Evolutionary conservation across 2,797 vertebrate species (phyloP).

Genomic region (Tenualosa thibaudeaui): DNA sequence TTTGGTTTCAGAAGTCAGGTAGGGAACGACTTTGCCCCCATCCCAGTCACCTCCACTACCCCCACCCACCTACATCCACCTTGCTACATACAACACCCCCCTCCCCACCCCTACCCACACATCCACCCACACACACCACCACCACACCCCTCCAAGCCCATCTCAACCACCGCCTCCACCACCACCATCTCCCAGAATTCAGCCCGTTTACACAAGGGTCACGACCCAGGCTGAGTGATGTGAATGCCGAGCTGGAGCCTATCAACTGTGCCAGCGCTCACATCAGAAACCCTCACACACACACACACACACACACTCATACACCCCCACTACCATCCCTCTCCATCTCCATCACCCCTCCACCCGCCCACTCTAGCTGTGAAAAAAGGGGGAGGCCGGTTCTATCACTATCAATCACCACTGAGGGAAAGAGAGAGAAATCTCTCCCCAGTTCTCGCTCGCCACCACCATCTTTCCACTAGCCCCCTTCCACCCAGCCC

Average conservation of each 20-base stretch:
- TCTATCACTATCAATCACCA: slow-evolving; percentile 68
- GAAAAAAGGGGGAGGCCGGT: slow-evolving; percentile 38
- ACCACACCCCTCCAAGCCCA: slow-evolving; percentile 46
- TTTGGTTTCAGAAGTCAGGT: slow-evolving; percentile 7
- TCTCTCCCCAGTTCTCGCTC: slow-evolving; percentile 23
- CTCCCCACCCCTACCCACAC: neutral
- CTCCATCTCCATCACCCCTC: neutral
- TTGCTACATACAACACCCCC: neutral
- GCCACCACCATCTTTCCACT: slow-evolving; percentile 35
- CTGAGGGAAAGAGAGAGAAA: slow-evolving; percentile 52
- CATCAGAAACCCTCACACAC: slow-evolving; percentile 35
- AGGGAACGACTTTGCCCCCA: neutral
- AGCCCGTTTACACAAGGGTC: slow-evolving; percentile 73
- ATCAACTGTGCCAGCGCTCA: slow-evolving; percentile 64
- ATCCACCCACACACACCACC: slow-evolving; percentile 10
- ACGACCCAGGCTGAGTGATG: slow-evolving; percentile 70
- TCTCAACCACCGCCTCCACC: slow-evolving; percentile 33
- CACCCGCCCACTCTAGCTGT: slow-evolving; percentile 21
- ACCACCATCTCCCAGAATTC: slow-evolving; percentile 42
- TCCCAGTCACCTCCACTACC: neutral
- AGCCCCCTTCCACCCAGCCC: neutral
- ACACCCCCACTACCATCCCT: neutral
- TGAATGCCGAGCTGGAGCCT: slow-evolving; percentile 65
- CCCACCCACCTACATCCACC: neutral
- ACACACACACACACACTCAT: slow-evolving; percentile 8